Conservation (phyloP, 2,797 vertebrate species). For the Clarias pachynema region DNA sequence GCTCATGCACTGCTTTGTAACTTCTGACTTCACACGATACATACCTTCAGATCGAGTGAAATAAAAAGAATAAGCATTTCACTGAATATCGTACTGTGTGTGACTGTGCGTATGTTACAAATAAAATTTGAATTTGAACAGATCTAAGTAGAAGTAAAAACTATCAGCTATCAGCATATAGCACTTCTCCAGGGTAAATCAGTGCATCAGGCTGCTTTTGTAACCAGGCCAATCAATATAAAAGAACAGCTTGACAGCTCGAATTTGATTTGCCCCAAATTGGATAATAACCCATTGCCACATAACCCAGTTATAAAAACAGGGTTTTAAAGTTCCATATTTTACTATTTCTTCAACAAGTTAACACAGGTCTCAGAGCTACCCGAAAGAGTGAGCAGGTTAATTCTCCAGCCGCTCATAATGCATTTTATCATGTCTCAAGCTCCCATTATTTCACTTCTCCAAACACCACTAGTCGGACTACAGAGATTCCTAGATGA, state of each 20-base stretch:
- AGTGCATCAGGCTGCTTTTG: slow-evolving; percentile 14
- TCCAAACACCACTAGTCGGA: too few relatives aligned
- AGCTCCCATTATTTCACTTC: too few relatives aligned
- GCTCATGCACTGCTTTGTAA: neutral
- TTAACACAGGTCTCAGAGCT: too few relatives aligned
- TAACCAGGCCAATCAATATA: slow-evolving; percentile 53
- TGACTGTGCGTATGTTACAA: too few relatives aligned
- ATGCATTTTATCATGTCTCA: too few relatives aligned
- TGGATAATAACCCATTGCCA: slow-evolving; percentile 10
- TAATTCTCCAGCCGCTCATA: too few relatives aligned
- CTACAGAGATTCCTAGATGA: too few relatives aligned
- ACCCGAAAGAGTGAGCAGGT: too few relatives aligned
- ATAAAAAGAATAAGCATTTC: neutral
- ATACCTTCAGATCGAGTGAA: neutral
- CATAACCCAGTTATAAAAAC: slow-evolving; percentile 5
- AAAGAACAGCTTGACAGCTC: neutral
- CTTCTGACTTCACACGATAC: neutral
- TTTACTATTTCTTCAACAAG: too few relatives aligned
- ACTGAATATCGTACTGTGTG: too few relatives aligned
- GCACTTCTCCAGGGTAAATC: neutral
- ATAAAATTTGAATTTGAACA: neutral
- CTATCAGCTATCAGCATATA: neutral
- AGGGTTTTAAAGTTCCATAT: neutral
- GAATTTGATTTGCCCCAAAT: slow-evolving; percentile 27
- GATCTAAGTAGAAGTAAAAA: neutral